Conservation (phyloP, 2,888 invertebrate genomes). For the Proisotoma minuta region DNA sequence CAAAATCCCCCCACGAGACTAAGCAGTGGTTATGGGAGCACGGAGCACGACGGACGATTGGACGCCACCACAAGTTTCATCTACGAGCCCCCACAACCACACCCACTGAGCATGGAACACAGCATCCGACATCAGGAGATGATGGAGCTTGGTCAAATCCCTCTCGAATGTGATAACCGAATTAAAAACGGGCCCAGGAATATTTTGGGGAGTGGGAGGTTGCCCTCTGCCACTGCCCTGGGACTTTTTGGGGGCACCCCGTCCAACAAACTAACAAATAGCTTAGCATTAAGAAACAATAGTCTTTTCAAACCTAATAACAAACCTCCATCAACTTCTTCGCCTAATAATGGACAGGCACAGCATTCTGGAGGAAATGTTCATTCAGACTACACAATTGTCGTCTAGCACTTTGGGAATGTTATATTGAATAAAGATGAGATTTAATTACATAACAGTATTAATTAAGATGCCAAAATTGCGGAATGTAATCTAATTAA, state of each 20-base stretch:
- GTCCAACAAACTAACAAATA: neutral
- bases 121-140: neutral
- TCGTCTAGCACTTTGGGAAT: constrained; percentile 28
- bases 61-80: constrained; percentile 9
- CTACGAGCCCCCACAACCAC: neutral
- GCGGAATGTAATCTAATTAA: no score
- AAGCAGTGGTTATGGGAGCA: neutral
- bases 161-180: constrained; percentile 13
- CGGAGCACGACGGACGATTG: neutral
- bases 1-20: neutral
- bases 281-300: neutral
- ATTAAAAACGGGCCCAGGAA: constrained; percentile 1
- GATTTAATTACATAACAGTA: no score
- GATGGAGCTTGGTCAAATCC: constrained; percentile 13
- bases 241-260: neutral
- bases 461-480: no score
- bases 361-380: neutral
- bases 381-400: constrained; percentile 35
- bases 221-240: neutral
- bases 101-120: neutral
- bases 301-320: neutral
- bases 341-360: constrained; percentile 23
- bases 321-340: no score
- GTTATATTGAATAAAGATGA: no score
- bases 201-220: constrained; percentile 8